Percentiles rank a stretch among this genome's conserved stretches.
Conservation (phyloP, 2,797 vertebrate species). For the Crenichthys baileyi region DNA sequence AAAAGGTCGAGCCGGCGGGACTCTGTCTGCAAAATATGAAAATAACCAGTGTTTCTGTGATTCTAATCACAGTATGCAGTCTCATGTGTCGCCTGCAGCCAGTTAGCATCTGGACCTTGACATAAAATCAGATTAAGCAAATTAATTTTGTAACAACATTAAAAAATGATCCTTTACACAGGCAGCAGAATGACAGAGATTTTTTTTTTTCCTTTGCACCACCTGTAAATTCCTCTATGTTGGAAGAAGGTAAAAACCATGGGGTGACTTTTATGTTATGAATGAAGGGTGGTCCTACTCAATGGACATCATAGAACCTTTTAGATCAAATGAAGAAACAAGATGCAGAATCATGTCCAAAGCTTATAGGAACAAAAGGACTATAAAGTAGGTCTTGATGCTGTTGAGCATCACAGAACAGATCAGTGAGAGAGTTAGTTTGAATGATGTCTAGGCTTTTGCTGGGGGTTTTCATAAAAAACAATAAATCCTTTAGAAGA, state of each 20-base stretch:
- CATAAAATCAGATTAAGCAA: constrained; percentile 41
- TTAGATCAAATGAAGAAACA: neutral
- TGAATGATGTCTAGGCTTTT: neutral
- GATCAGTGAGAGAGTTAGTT: neutral
- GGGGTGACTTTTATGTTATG: neutral
- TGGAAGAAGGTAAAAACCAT: neutral
- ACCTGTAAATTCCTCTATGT: neutral
- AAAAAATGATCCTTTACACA: constrained; percentile 9
- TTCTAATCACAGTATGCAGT: constrained; percentile 62
- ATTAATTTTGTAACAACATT: constrained; percentile 39
- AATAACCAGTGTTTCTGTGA: constrained; percentile 73
- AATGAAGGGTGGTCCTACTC: neutral
- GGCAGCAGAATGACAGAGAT: constrained; percentile 7
- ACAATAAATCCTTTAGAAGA: neutral
- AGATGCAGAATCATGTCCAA: neutral
- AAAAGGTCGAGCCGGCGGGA: constrained; percentile 74
- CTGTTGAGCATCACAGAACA: neutral
- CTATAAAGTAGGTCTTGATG: neutral
- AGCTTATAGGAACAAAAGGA: neutral
- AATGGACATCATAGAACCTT: neutral
- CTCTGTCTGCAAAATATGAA: constrained; percentile 79
- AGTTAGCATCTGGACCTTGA: constrained; percentile 61
- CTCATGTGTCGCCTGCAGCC: constrained; percentile 51
- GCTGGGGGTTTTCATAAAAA: neutral
- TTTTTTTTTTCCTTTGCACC: constrained; percentile 1